Conservation (phyloP, 2,797 vertebrate species). For the Parambassis ranga region DNA sequence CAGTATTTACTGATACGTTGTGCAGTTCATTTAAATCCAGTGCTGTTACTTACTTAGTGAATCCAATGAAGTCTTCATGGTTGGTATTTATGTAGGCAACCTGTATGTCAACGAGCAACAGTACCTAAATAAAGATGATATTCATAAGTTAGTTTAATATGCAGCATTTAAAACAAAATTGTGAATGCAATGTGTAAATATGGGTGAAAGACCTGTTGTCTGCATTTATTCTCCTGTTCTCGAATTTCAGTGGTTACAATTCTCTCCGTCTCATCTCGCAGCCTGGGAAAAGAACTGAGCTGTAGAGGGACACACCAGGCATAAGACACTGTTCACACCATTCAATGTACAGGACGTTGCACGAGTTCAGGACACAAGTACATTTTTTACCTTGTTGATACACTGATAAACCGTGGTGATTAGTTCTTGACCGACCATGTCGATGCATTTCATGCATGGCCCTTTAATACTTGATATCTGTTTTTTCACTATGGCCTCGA, state of each 20-base stretch:
- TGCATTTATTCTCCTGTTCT: slow-evolving; percentile 88
- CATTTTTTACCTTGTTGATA: slow-evolving; percentile 84
- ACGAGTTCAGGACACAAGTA: background rate
- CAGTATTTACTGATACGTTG: too few species aligned
- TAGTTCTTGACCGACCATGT: slow-evolving; percentile 90
- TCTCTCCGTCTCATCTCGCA: slow-evolving; percentile 88
- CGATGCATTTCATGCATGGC: slow-evolving; percentile 89
- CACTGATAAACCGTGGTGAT: slow-evolving; percentile 89
- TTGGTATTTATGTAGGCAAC: slow-evolving; percentile 96
- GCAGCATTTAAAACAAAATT: background rate
- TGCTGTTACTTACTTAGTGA: slow-evolving; percentile 84
- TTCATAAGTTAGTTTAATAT: background rate
- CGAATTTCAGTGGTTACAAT: slow-evolving; percentile 88
- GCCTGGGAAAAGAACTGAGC: slow-evolving; percentile 89
- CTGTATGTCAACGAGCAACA: slow-evolving; percentile 90
- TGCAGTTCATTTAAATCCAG: background rate
- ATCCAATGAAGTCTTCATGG: slow-evolving; percentile 95
- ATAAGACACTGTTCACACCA: background rate
- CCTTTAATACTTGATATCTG: slow-evolving; percentile 88
- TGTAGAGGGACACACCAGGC: slow-evolving; percentile 50
- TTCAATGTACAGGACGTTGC: background rate
- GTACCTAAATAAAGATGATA: slow-evolving; percentile 75
- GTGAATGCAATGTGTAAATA: background rate
- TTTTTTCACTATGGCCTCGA: slow-evolving; percentile 94
- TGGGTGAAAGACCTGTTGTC: slow-evolving; percentile 85